Percentiles rank a stretch among this genome's conserved stretches.
phyloP scores from a whole-genome alignment of 2,797 vertebrate genomes.

The Steatocranus sp. region DNA sequence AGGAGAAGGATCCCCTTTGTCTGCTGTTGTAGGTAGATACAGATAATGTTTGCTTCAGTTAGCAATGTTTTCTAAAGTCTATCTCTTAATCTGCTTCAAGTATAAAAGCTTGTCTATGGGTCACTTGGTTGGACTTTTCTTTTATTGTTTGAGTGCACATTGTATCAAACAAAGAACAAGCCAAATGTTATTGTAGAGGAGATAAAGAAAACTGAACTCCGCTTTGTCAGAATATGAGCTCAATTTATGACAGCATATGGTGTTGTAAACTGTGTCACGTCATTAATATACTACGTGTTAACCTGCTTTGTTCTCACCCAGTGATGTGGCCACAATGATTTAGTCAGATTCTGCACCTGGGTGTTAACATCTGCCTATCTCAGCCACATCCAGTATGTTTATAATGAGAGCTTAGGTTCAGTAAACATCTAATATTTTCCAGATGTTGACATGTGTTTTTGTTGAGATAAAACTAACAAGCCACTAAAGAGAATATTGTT shows the following conservation, averaged over 20 bases:
- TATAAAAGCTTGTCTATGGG: not conserved
- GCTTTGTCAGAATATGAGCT: not conserved
- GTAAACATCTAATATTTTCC: not conserved
- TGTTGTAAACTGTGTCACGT: not conserved
- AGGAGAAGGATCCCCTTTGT: not conserved
- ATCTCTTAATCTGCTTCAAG: not conserved
- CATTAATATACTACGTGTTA: not conserved
- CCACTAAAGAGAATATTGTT: not conserved
- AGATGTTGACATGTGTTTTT: not conserved
- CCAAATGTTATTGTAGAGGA: conserved; percentile 1
- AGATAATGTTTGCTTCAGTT: not conserved
- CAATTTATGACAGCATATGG: not conserved
- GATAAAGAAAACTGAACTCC: conserved; percentile 39
- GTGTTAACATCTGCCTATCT: not conserved
- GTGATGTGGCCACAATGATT: not conserved
- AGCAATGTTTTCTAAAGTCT: not conserved
- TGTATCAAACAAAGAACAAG: not conserved
- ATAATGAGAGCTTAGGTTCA: not conserved
- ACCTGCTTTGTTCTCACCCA: not conserved
- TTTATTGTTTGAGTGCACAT: conserved; percentile 3
- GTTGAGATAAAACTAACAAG: not conserved
- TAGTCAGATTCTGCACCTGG: not conserved
- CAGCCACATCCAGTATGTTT: not conserved
- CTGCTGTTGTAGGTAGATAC: not conserved
- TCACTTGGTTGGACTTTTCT: conserved; percentile 2